phyloP scores from a whole-genome alignment of 2,113 vertebrate genomes.

The Oryzias celebensis region DNA sequence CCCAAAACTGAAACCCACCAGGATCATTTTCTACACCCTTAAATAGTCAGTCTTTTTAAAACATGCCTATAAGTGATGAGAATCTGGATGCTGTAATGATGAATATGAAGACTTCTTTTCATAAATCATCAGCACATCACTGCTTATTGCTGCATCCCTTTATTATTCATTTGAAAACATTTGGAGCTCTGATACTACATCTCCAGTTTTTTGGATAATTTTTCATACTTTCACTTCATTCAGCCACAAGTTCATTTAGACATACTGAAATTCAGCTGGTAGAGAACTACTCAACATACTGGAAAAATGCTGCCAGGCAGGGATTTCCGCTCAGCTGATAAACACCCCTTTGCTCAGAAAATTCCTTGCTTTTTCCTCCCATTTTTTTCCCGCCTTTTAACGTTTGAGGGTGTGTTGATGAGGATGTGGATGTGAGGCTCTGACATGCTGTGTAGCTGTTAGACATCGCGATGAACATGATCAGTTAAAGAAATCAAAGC shows the following conservation, averaged over 20 bases:
- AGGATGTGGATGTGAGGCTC: conserved; percentile 22
- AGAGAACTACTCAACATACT: conserved; percentile 14
- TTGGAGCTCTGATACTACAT: conserved; percentile 7
- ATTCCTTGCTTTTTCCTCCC: conserved; percentile 19
- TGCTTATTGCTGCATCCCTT: background rate
- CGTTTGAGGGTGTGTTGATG: conserved; percentile 31
- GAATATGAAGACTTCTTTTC: conserved; percentile 26
- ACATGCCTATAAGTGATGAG: background rate
- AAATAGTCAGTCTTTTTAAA: background rate
- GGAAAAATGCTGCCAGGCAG: background rate
- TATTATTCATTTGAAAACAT: conserved; percentile 40
- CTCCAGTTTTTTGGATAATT: background rate
- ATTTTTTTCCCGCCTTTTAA: conserved; percentile 27
- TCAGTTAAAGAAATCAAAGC: conserved; percentile 31
- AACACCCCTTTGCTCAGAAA: conserved; percentile 15
- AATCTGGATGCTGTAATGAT: conserved; percentile 21
- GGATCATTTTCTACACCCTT: no score
- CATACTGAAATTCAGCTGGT: background rate
- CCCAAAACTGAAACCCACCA: no score
- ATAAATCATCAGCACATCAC: conserved; percentile 36
- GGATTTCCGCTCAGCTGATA: conserved; percentile 14
- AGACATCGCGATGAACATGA: conserved; percentile 23
- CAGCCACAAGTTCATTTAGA: conserved; percentile 10
- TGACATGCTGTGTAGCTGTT: conserved; percentile 26
- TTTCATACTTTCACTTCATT: background rate